These are phyloP conservation scores for Sander lucioperca DNA, from an alignment of 2,113 vertebrate species.

Conservation along the genomic window DNA sequence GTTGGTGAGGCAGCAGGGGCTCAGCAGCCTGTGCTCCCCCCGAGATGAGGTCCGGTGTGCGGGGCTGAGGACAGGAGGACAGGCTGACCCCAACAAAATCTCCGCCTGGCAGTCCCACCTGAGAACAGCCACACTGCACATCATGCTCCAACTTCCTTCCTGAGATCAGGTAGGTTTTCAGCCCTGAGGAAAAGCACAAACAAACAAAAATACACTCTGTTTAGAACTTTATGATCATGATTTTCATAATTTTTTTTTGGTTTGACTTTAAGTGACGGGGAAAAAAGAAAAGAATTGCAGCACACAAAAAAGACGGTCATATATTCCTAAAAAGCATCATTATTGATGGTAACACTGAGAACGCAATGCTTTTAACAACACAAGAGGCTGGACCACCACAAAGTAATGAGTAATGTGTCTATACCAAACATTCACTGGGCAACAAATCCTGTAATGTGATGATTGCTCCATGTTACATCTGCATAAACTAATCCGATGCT, in stretches of 20 bases:
- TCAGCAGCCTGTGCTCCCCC: constrained; percentile 64
- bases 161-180: constrained; percentile 96
- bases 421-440: neutral
- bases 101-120: constrained; percentile 79
- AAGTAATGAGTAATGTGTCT: neutral
- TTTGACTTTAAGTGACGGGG: neutral
- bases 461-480: neutral
- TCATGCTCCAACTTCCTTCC: constrained; percentile 89
- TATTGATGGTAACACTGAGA: neutral
- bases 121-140: constrained; percentile 87
- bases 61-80: constrained; percentile 78
- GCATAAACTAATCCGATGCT: neutral
- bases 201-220: constrained; percentile 23
- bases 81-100: constrained; percentile 73
- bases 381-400: neutral
- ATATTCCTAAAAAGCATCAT: neutral
- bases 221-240: neutral
- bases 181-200: constrained; percentile 80
- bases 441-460: constrained; percentile 13
- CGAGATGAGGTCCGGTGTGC: constrained; percentile 74
- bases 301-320: neutral
- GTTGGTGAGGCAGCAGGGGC: constrained; percentile 53
- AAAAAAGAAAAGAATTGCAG: neutral
- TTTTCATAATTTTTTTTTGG: neutral
- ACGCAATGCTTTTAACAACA: neutral